A percentile compares a stretch with the other conserved stretches of the same genome.
phyloP scores from a whole-genome alignment of 1,140 invertebrate genomes.

The Caerostris darwini region DNA sequence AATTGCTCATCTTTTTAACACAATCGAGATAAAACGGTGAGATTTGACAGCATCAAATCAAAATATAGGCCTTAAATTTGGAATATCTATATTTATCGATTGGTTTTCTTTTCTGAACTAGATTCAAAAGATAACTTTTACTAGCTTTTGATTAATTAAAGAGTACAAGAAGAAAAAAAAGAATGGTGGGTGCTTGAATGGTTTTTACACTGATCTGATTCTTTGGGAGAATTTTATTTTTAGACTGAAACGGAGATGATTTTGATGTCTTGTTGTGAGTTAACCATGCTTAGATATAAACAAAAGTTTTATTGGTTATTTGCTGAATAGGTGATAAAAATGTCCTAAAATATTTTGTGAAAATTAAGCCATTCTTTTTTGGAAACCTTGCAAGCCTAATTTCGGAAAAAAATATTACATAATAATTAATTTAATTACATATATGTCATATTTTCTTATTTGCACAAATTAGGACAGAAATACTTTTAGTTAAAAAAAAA shows the following conservation, averaged over 20 bases:
- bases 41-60: neutral
- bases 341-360: neutral
- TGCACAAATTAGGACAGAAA: no score
- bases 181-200: neutral
- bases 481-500: no score
- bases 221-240: neutral
- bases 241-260: neutral
- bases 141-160: neutral
- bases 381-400: no score
- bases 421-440: no score
- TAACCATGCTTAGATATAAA: neutral
- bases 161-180: neutral
- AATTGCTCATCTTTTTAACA: neutral
- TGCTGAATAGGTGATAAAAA: neutral
- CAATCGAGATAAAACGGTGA: constrained; percentile 27
- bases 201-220: neutral
- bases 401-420: no score
- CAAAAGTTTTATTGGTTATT: neutral
- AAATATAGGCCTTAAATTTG: neutral
- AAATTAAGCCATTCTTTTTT: neutral
- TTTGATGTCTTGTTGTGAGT: neutral
- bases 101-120: constrained; percentile 27
- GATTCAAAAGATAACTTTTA: neutral
- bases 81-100: constrained; percentile 27
- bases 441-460: no score